phyloP scores from a whole-genome alignment of 2,797 vertebrate species.

The Pantherophis vulpinus region DNA sequence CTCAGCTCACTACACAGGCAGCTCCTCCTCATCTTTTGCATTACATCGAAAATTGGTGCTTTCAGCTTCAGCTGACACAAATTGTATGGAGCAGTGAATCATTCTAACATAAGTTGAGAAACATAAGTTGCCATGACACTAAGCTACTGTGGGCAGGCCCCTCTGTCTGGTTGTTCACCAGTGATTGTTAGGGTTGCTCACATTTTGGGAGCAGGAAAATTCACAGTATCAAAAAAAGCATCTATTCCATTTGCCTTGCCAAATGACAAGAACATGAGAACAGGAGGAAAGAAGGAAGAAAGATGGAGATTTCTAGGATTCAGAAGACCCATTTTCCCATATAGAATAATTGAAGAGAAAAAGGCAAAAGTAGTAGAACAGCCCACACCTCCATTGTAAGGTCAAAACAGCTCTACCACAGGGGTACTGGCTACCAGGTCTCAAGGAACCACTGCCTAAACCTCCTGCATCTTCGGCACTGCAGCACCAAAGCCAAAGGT shows the following conservation, averaged over 20 bases:
- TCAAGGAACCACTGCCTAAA: background rate
- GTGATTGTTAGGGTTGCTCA: background rate
- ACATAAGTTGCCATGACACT: background rate
- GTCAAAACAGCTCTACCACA: background rate
- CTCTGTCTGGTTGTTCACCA: background rate
- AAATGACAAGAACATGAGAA: background rate
- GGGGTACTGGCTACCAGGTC: background rate
- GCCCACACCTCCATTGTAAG: background rate
- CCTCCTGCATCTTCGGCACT: background rate
- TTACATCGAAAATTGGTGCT: background rate
- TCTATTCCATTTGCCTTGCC: background rate
- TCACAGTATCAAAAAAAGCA: background rate
- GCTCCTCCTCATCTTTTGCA: background rate
- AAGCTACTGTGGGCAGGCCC: background rate
- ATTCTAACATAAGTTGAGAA: background rate
- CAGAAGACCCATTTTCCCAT: background rate
- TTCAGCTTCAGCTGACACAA: background rate
- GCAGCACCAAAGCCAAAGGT: background rate
- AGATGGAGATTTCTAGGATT: background rate
- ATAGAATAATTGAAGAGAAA: background rate
- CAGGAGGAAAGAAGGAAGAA: background rate
- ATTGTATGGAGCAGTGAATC: background rate
- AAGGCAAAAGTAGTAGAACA: background rate
- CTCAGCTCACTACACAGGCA: background rate
- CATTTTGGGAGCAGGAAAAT: background rate